Evolutionary conservation across 2,797 vertebrate genomes (phyloP), one percentile per base, ranked within the genome.

Genomic region (Sciaenops ocellatus): DNA sequence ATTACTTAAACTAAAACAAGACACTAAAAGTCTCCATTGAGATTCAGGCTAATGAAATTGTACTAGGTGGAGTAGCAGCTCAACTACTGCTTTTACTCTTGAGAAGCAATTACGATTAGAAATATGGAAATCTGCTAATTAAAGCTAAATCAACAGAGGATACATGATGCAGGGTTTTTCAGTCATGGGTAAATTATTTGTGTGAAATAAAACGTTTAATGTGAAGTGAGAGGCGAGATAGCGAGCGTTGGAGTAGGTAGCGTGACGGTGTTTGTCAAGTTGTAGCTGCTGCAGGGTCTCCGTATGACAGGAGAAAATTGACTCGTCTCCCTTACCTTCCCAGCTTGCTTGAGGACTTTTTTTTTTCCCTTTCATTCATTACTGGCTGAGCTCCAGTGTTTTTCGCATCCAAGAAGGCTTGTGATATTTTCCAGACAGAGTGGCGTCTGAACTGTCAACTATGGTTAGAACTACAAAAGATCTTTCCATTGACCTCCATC

Each of bases 221-320:
- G 76, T 64, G 74, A 81, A 73, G 78, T 56, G 65, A 75, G 81
- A 85, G 85, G 84, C 46, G 17, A 75, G 78, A 81, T 44, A 41
- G 73, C 0, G 20, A 72, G 54, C 38, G 4, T 72, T 59, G 78
- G 87, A 83, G 85, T 57, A 65, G 74, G 75, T 64, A 76, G 79
- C 50, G 60, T 90, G 89, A 83, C 73, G 0, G 78, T 63, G 85
- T 87, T 88, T 88, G 82, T 89, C 84, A 84, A 85, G 71, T 78
- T 48, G 17, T n/a, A 15, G 80, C 82, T 41, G 77, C 85, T 76
- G 65, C 68, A 9, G 86, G 81, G 73, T 64, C 54, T 82, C 62
- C 48, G 69, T 69, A 52, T 83, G 89, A 91, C 86, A 82, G 81
- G 70, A 79, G 81, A 84, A 87, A 87, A 92, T 89, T 78, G 86